Evolutionary conservation across 2,113 vertebrate genomes (phyloP).

Genomic region (Clarias gariepinus): DNA sequence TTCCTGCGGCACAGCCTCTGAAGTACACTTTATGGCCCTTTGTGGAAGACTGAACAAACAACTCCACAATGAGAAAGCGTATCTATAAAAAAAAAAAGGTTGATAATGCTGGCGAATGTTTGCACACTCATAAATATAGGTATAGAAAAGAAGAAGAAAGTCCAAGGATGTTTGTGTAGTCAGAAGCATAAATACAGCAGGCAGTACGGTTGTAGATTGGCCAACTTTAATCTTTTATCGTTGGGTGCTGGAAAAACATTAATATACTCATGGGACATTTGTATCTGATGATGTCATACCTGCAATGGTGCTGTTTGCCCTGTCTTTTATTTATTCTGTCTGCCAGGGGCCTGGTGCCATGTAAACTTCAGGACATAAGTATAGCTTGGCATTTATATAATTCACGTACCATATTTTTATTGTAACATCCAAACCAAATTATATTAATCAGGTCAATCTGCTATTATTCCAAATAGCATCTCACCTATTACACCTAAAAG

Average conservation of each 20-base stretch:
- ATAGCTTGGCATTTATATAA: background rate
- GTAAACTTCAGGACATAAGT: background rate
- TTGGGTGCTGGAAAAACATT: slow-evolving; percentile 16
- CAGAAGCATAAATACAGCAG: slow-evolving; percentile 20
- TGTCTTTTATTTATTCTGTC: background rate
- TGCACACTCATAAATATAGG: background rate
- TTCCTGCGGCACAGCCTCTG: slow-evolving; percentile 29
- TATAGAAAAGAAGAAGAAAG: slow-evolving; percentile 9
- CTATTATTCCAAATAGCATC: background rate
- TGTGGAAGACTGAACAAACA: slow-evolving; percentile 27
- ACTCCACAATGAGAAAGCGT: background rate
- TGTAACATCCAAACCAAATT: background rate
- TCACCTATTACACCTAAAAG: background rate
- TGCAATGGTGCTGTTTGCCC: slow-evolving; percentile 40
- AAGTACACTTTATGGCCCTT: slow-evolving; percentile 48
- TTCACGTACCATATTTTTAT: background rate
- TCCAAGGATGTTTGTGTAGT: slow-evolving; percentile 11
- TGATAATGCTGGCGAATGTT: background rate
- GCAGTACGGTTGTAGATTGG: background rate
- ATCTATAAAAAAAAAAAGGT: background rate
- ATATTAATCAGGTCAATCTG: background rate
- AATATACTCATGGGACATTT: background rate
- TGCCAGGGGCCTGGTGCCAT: slow-evolving; percentile 7
- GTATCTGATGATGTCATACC: slow-evolving; percentile 45
- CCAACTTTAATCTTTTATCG: slow-evolving; percentile 7